phyloP scores from a whole-genome alignment of 2,888 invertebrate species.

The Caenorhabditis wallacei region DNA sequence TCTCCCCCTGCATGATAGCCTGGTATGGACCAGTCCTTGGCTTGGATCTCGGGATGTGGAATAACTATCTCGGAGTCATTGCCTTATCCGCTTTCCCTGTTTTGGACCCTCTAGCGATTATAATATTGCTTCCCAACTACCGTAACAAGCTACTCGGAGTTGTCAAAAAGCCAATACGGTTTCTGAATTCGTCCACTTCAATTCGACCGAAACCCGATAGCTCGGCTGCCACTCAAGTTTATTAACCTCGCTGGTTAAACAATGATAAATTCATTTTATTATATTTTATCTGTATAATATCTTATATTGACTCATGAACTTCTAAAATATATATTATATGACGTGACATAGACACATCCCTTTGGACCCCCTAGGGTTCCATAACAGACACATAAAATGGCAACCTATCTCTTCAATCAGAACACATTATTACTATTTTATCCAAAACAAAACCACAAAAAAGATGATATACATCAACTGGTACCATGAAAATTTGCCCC shows the following conservation, averaged over 20 bases:
- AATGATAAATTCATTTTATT: background rate
- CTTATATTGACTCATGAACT: no score
- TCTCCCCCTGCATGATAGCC: conserved; percentile 54
- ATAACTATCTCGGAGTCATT: conserved; percentile 55
- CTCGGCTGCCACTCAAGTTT: conserved; percentile 37
- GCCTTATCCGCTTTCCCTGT: conserved; percentile 58
- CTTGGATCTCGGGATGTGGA: conserved; percentile 62
- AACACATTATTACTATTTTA: background rate
- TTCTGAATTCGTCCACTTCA: conserved; percentile 20
- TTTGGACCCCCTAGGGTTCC: no score
- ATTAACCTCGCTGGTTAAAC: conserved; percentile 11
- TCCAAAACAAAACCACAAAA: no score
- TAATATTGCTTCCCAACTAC: conserved; percentile 50
- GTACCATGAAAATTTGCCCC: conserved; percentile 21
- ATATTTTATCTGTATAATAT: no score
- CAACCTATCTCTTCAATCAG: no score
- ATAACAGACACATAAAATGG: no score
- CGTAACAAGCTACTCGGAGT: conserved; percentile 44
- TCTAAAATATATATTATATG: no score
- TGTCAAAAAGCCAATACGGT: conserved; percentile 24
- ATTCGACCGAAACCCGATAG: conserved; percentile 12
- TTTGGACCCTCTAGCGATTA: conserved; percentile 59
- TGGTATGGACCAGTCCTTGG: conserved; percentile 55
- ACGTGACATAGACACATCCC: no score
- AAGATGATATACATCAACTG: conserved; percentile 39